Conservation (phyloP, 2,113 vertebrate species). For the Mastomys coucha region DNA sequence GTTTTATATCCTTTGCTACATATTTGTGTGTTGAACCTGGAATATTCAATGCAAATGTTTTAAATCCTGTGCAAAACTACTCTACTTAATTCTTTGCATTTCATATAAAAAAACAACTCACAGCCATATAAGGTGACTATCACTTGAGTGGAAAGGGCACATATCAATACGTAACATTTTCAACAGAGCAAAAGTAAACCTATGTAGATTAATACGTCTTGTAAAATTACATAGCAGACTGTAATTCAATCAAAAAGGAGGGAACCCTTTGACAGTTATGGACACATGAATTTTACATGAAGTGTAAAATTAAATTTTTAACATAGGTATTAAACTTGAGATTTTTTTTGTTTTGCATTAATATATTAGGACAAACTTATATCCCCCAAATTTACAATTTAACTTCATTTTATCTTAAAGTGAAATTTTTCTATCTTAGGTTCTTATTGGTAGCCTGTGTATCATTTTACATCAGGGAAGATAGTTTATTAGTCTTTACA, state of each 20-base stretch:
- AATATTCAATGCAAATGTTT: constrained; percentile 57
- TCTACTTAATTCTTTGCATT: constrained; percentile 75
- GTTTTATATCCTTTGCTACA: constrained; percentile 48
- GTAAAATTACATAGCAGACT: constrained; percentile 84
- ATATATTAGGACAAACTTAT: constrained; percentile 85
- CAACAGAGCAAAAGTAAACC: constrained; percentile 86
- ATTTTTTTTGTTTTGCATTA: constrained; percentile 86
- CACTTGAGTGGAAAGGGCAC: constrained; percentile 71
- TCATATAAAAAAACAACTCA: constrained; percentile 69
- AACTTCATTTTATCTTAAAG: constrained; percentile 83
- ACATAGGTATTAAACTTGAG: constrained; percentile 82
- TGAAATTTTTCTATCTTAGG: constrained; percentile 79
- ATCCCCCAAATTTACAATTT: constrained; percentile 84
- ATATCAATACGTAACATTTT: constrained; percentile 84
- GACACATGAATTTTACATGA: constrained; percentile 84
- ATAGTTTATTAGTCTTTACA: constrained; percentile 47
- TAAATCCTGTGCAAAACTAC: constrained; percentile 69
- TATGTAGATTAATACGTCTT: constrained; percentile 84
- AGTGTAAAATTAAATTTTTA: constrained; percentile 86
- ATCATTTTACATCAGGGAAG: constrained; percentile 70
- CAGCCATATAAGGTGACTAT: constrained; percentile 49
- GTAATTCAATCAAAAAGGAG: constrained; percentile 84
- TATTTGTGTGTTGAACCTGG: constrained; percentile 46
- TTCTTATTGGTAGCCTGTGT: constrained; percentile 72
- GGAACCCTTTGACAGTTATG: constrained; percentile 84